Percentiles rank a stretch among this genome's conserved stretches.
These are phyloP conservation scores for Acrobasis suavella DNA, from an alignment of 2,888 invertebrate genomes.

Conservation along the genomic window DNA sequence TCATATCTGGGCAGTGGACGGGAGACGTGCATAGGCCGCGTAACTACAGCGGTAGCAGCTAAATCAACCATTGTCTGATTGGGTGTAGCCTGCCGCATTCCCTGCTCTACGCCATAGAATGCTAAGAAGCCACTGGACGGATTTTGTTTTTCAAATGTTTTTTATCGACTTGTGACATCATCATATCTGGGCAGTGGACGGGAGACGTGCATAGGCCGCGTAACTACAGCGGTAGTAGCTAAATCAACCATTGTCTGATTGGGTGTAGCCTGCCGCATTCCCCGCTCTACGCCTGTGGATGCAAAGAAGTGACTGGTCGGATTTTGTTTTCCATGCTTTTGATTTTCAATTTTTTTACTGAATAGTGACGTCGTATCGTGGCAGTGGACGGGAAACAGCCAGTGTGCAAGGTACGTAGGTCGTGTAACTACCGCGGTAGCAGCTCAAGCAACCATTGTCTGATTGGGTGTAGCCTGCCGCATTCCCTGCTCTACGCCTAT, in stretches of 20 bases:
- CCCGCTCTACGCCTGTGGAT: slow-evolving; percentile 32
- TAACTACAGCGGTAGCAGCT: slow-evolving; percentile 70
- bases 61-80: slow-evolving; percentile 78
- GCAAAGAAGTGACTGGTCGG: slow-evolving; percentile 25
- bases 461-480: slow-evolving; percentile 72
- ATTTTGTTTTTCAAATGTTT: slow-evolving; percentile 33
- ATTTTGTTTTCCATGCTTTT: slow-evolving; percentile 34
- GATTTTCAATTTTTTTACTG: slow-evolving; percentile 26
- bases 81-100: slow-evolving; percentile 70
- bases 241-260: slow-evolving; percentile 78
- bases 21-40: slow-evolving; percentile 68
- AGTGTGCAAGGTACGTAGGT: slow-evolving; percentile 65
- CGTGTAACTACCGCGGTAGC: slow-evolving; percentile 72
- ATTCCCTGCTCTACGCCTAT: slow-evolving; percentile 43
- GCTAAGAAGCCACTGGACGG: slow-evolving; percentile 25
- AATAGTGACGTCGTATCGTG: slow-evolving; percentile 40
- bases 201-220: slow-evolving; percentile 59
- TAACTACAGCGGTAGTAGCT: slow-evolving; percentile 70
- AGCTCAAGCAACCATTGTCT: slow-evolving; percentile 75
- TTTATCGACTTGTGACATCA: slow-evolving; percentile 22
- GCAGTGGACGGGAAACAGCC: slow-evolving; percentile 54
- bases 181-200: slow-evolving; percentile 41
- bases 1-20: slow-evolving; percentile 45
- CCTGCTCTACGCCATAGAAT: slow-evolving; percentile 32
- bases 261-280: slow-evolving; percentile 70